These are phyloP conservation scores for Heteractis magnifica DNA, from an alignment of 92 coral and sea anemone species.

Conservation along the genomic window DNA sequence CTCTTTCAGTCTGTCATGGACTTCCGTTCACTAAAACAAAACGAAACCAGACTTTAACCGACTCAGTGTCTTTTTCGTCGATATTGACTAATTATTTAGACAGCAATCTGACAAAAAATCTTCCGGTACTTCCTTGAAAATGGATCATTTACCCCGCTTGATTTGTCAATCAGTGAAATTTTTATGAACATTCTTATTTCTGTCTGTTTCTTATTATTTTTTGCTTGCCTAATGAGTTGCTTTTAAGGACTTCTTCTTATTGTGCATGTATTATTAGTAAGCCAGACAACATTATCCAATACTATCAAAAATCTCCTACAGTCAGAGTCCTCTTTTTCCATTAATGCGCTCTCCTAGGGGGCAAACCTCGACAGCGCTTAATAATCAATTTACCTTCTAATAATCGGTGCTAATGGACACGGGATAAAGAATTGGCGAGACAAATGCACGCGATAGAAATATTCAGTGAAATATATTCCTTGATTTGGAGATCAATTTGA, in stretches of 20 bases:
- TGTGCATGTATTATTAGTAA: neutral
- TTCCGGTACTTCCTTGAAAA: neutral
- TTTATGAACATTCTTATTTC: too few relatives aligned
- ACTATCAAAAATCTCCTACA: neutral
- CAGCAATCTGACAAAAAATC: too few relatives aligned
- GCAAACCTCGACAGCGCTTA: neutral
- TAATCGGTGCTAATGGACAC: neutral
- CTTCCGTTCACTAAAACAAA: too few relatives aligned
- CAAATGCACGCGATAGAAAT: neutral
- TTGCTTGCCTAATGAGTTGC: neutral
- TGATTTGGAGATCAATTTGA: neutral
- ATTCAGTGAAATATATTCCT: neutral
- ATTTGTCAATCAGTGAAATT: neutral
- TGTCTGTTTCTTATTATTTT: neutral
- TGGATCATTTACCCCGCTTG: neutral
- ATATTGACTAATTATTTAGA: too few relatives aligned
- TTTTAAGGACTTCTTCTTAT: neutral
- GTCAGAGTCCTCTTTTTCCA: neutral
- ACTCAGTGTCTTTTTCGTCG: too few relatives aligned
- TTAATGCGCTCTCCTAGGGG: neutral
- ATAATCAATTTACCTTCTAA: neutral
- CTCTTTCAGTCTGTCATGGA: too few relatives aligned
- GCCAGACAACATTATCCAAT: neutral
- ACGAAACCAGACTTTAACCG: too few relatives aligned
- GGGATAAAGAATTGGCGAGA: neutral